Conservation (phyloP, 2,888 invertebrate genomes). For the Eilema caniola region DNA sequence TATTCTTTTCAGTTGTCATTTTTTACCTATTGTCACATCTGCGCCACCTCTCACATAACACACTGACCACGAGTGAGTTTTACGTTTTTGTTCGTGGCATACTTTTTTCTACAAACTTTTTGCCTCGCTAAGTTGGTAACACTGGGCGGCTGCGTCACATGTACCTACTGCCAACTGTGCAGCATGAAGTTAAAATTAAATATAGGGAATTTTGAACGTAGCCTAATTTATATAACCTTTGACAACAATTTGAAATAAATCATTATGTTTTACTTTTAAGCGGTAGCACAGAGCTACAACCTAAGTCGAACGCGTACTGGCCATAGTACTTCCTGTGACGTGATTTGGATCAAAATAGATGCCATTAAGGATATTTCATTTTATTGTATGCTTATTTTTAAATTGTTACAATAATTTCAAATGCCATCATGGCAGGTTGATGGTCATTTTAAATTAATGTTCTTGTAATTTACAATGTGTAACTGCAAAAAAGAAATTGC, state of each 20-base stretch:
- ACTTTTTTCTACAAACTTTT: conserved; percentile 62
- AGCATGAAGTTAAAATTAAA: conserved; percentile 62
- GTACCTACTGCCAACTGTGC: conserved; percentile 46
- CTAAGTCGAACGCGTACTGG: too few relatives aligned
- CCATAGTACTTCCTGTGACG: too few relatives aligned
- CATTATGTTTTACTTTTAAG: neutral
- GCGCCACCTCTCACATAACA: conserved; percentile 11
- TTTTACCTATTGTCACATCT: conserved; percentile 46
- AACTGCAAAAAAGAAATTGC: too few relatives aligned
- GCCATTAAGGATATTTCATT: too few relatives aligned
- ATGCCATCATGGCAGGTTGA: neutral
- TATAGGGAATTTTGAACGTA: conserved; percentile 43
- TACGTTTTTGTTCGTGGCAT: conserved; percentile 57
- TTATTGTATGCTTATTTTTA: neutral
- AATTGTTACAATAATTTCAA: neutral
- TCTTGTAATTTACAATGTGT: neutral
- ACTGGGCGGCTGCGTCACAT: conserved; percentile 64
- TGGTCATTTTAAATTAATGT: neutral
- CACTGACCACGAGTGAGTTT: conserved; percentile 62
- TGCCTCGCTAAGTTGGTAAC: conserved; percentile 70
- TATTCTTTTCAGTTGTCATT: neutral
- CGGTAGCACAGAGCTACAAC: too few relatives aligned
- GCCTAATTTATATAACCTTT: neutral
- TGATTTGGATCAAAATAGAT: too few relatives aligned
- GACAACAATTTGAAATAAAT: neutral